Evolutionary conservation across 2,888 invertebrate genomes (phyloP), one percentile per base, ranked within the genome.

Genomic region (Orthosia gothica): DNA sequence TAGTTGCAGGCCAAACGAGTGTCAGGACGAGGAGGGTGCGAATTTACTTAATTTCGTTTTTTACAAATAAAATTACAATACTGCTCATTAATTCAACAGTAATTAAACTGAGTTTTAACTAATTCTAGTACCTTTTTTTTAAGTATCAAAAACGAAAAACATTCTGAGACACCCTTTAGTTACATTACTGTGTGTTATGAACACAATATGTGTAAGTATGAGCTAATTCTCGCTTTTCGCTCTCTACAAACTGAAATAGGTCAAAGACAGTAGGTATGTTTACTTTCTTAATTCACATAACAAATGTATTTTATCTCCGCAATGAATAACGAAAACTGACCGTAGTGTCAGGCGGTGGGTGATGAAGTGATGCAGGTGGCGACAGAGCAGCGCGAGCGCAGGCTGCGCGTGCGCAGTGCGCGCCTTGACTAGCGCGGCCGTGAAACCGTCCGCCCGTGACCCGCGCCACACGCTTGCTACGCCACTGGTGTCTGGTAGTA

Each of bases 361-460:
- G 20, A 72, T 54, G 20, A 55, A 47, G 20, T 15, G 61, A 15
- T 5, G 59, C 12, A 18, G 13, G 54, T 15, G 23, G 71, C 16
- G 16, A 49, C 26, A 66, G 5, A 57, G 15, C 40, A 40, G 52
- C 69, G 70, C 18, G 49, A 65, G 71, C 54, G 65, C 65, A 76
- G 66, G 68, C 49, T 18, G 67, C 67, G 65, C 57, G 7, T 32
- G 64, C 58, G 40, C 40, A 40, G 40, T 40, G 40, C 49, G 70
- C 54, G 54, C 59, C 54, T 45, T 65, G 54, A 74, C 74, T 76
- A 79, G 73, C 63, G 57, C 61, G 47, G 69, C 70, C 70, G 11
- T 74, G 78, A 74, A 69, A 66, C 49, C 79, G 76, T 4, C 68
- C 78, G 78, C 70, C 71, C 80, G 49, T 78, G 78, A 78, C 69